Evolutionary conservation across 2,888 invertebrate species (phyloP), one percentile per base, ranked within the genome.

Genomic region (Busseola fusca): DNA sequence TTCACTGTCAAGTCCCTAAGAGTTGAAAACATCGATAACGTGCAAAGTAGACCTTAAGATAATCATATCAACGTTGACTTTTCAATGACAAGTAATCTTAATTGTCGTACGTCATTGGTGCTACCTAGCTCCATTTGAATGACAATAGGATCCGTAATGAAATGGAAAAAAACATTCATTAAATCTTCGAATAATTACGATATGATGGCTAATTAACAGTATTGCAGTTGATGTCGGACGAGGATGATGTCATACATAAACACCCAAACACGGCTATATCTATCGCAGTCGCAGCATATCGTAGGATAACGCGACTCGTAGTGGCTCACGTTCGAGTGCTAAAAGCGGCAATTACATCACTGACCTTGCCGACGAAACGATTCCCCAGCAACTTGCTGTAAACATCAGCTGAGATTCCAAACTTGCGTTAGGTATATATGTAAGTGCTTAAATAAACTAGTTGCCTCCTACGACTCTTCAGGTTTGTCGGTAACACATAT

Each of bases 341-440:
- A 94, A 94, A 95, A 91, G 82, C 88, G 90, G 93, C 91, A 92
- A 94, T 95, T 95, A 95, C 95, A 93, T 95, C 95, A 95, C 88
- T 92, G 93, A 89, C 95, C 95, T 95, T 94, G 95, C 83, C 67
- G 65, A 84, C 88, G 82, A 84, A 90, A 86, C 89, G 89, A 88
- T 91, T 89, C 90, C 88, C 88, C 84, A 85, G 86, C 88, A 90
- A 88, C 87, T 88, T 86, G 88, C 87, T 87, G 87, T 91, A 90
- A 92, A 92, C 90, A 92, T 90, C 90, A 91, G 89, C 91, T 89
- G 90, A 91, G 90, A 91, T 91, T 92, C 87, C 79, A 83, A 87
- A 86, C 81, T 84, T 76, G 72, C 81, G 76, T 70, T 81, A 75
- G 18, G 57, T 72, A 56, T 12, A 25, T 54, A 69, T 6, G 18